These are phyloP conservation scores for Apodemia mormo DNA, from an alignment of 2,888 invertebrate species.

Conservation along the genomic window DNA sequence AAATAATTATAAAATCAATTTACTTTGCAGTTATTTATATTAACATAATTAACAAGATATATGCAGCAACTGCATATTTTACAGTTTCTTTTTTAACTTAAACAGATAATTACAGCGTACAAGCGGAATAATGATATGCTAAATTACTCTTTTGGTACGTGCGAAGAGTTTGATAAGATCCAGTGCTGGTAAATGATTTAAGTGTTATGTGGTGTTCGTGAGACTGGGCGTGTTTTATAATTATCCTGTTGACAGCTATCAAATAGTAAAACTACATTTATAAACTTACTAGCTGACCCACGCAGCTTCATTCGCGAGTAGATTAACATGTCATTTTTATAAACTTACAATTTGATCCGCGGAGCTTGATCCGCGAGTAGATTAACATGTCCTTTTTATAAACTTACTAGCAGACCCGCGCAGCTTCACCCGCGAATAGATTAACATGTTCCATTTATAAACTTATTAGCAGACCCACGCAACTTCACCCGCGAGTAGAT, in stretches of 20 bases:
- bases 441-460: too few species aligned
- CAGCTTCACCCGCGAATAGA: too few species aligned
- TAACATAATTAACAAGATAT: constrained; percentile 4
- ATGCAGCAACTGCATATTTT: constrained; percentile 8
- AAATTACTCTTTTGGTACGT: constrained; percentile 57
- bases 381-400: too few species aligned
- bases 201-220: background rate
- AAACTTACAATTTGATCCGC: too few species aligned
- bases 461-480: too few species aligned
- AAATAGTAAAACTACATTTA: constrained; percentile 6
- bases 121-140: constrained; percentile 66
- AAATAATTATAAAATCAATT: background rate
- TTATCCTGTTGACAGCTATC: background rate
- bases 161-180: constrained; percentile 64
- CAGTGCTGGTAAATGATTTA: constrained; percentile 61
- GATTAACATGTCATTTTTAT: too few species aligned
- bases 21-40: background rate
- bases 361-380: too few species aligned
- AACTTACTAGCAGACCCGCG: too few species aligned
- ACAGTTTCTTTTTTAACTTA: constrained; percentile 41
- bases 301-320: too few species aligned
- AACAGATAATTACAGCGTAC: constrained; percentile 64
- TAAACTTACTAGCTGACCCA: background rate
- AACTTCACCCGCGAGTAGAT: too few species aligned
- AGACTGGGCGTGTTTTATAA: background rate